Evolutionary conservation across 1,140 invertebrate genomes (phyloP), one percentile per base, ranked within the genome.

Genomic region (Asobara japonica): DNA sequence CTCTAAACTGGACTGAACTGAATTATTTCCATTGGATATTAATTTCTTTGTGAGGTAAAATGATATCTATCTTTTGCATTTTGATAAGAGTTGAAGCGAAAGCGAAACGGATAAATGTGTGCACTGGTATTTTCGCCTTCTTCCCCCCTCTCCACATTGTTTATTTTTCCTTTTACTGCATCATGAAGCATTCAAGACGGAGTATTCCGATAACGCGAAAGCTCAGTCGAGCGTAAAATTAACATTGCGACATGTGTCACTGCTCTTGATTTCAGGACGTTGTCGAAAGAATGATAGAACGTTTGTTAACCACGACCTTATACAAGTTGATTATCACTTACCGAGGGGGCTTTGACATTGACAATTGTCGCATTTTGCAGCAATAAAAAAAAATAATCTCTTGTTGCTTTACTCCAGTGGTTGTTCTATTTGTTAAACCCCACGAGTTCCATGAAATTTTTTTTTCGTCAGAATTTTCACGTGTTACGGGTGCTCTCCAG

Each of bases 241-340:
- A 56, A 69, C 18, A 69, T 69, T 69, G 66, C 45, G 66, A 69
- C 45, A 56, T 69, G 66, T 69, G 48, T 69, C 45, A 60, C 16
- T 41, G 51, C 51, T 56, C 51, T 56, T 56, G 51, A 56, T 56
- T 27, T 22, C 2, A 22, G 7, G 7, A 18, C 13, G 51, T 56
- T 27, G 51, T 56, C 51, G 20, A 56, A 25, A 56, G 51, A 56
- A 56, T 56, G 51, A 56, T 56, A 56, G 51, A 56, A 20, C 16
- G 10, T 27, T 56, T 56, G 51, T 56, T 45, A 56, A 56, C 18
- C 51, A 56, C 51, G 20, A 25, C 20, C 51, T 56, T 56, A 3
- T 56, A 27, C 51, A 56, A 56, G 16, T 56, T 56, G 51, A 56
- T 56, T 56, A 56, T 56, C 51, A 56, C 51, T 56, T 27, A n/a